Base-by-base conservation (phyloP, 2,888 invertebrate species). In the Ectemnius lituratus region DNA sequence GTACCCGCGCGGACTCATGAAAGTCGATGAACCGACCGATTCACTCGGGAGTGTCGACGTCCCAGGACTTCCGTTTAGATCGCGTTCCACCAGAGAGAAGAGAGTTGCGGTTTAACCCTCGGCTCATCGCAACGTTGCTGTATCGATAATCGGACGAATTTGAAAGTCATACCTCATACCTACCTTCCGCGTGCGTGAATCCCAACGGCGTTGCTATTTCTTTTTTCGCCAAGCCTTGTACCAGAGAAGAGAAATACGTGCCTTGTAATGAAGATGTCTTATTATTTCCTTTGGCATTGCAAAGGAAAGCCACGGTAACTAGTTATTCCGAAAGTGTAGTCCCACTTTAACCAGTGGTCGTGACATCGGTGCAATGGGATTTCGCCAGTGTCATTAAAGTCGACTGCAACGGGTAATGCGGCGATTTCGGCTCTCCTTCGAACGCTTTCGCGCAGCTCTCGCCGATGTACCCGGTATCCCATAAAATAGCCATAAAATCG, bases 21-120 rank as follows among this genome's bases (percentile, higher is more conserved):
- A 78, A 82, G 80, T 81, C 79, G 82, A 81, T 81, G 82, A 81
- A 76, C 76, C 73, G 70, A 60, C 70, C 76, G 74, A 79, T 79
- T 81, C 81, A 74, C 74, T 72, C 63, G 73, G 65, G 63, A 62
- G 74, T 75, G 75, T 75, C 69, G 73, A 73, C 81, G 23, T 46
- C 67, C n/a, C 16, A 60, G 58, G 61, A 73, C 71, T 73, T 75
- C 81, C 67, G 81, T 49, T 71, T 66, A 20, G 45, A 52, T 58
- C 66, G 59, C 66, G 59, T 69, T 66, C 64, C 20, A 27, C 16
- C 8, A 16, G 61, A 49, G 47, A 37, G 52, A 62, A 49, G 47
- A 37, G 52, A 62, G 18, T 37, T 52, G 27, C 63, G 27, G 45
- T 57, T 16, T 11, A 64, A 52, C 46, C 20, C 63, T 28, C 52